Conservation (phyloP, 1,140 invertebrate species). For the Aricia agestis region DNA sequence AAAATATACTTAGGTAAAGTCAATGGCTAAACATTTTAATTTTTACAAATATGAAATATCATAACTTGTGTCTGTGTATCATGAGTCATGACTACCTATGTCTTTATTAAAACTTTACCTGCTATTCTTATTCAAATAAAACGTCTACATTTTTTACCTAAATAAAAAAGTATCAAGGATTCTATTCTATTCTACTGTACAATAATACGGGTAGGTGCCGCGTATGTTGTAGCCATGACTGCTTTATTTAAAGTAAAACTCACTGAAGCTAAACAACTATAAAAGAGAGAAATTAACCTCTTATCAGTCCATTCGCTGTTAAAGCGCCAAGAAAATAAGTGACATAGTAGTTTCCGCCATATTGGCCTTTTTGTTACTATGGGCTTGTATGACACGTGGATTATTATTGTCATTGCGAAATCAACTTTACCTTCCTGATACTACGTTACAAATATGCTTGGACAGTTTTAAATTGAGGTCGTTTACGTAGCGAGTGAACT, state of each 20-base stretch:
- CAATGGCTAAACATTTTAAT: no score
- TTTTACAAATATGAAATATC: background rate
- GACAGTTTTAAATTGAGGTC: background rate
- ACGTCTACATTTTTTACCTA: background rate
- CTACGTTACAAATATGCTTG: background rate
- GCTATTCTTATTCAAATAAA: background rate
- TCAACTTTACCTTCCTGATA: background rate
- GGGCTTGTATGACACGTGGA: background rate
- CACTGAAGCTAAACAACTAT: background rate
- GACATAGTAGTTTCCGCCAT: background rate
- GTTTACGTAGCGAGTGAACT: background rate
- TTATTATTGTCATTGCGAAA: background rate
- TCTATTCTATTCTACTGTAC: background rate
- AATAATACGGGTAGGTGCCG: background rate
- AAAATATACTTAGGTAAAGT: no score
- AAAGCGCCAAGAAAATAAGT: constrained; percentile 13
- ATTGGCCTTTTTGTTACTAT: constrained; percentile 3
- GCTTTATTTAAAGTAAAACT: background rate
- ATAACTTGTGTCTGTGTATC: background rate
- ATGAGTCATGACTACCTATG: no score
- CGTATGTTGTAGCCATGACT: background rate
- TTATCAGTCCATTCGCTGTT: constrained; percentile 2
- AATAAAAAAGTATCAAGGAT: background rate
- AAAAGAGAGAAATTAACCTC: background rate
- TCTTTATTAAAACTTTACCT: background rate